A percentile compares a stretch with the other conserved stretches of the same genome.
Evolutionary conservation across 2,797 vertebrate species (phyloP).

Genomic region (Cirrhinus mrigala): DNA sequence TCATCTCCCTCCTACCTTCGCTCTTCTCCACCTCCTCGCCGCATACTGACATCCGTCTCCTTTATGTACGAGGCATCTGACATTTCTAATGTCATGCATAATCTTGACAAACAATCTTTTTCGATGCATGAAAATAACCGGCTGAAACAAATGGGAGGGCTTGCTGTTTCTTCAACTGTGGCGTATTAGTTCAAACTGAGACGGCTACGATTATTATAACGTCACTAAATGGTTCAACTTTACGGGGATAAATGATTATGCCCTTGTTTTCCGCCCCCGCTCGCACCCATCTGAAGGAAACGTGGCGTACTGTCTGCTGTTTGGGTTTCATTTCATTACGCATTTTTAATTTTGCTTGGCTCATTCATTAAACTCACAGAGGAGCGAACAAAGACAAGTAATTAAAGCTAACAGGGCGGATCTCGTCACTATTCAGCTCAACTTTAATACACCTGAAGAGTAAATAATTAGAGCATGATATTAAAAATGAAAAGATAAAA

Average conservation of each 20-base stretch:
- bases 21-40: constrained; percentile 42
- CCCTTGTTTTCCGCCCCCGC: constrained; percentile 41
- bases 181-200: constrained; percentile 57
- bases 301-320: constrained; percentile 64
- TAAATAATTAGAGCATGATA: constrained; percentile 64
- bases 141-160: constrained; percentile 54
- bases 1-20: constrained; percentile 51
- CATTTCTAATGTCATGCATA: constrained; percentile 58
- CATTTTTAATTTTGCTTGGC: constrained; percentile 60
- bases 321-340: constrained; percentile 60
- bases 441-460: constrained; percentile 62
- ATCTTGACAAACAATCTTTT: constrained; percentile 60
- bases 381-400: constrained; percentile 58
- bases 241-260: constrained; percentile 61
- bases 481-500: constrained; percentile 64
- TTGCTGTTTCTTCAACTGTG: constrained; percentile 46
- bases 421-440: constrained; percentile 53
- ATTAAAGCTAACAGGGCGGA: constrained; percentile 60
- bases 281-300: constrained; percentile 64
- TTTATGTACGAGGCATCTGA: constrained; percentile 60
- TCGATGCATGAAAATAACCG: constrained; percentile 51
- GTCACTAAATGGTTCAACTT: constrained; percentile 46
- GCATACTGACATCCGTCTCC: constrained; percentile 52
- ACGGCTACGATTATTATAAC: constrained; percentile 54
- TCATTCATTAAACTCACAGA: constrained; percentile 60